A percentile compares a stretch with the other conserved stretches of the same genome.
Conservation (phyloP, 2,888 invertebrate genomes). For the Tetragonisca angustula region DNA sequence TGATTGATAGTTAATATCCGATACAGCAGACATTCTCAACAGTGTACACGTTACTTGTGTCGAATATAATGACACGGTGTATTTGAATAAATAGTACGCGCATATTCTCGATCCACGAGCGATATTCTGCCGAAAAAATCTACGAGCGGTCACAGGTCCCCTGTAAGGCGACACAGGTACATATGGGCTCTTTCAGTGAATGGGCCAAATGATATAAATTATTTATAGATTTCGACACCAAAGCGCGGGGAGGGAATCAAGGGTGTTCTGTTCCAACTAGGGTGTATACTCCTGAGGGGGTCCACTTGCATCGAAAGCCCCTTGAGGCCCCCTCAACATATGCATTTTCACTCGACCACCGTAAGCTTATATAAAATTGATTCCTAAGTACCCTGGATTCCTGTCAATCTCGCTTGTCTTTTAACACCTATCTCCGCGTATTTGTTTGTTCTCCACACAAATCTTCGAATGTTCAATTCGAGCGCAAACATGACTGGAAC, state of each 20-base stretch:
- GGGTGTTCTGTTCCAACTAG: constrained; percentile 71
- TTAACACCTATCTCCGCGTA: not conserved
- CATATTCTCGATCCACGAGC: constrained; percentile 1
- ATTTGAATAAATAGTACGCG: not conserved
- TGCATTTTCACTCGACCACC: constrained; percentile 77
- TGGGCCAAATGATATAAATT: constrained; percentile 84
- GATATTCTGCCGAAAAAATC: constrained; percentile 36
- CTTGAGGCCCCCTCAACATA: constrained; percentile 82
- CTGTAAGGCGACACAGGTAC: constrained; percentile 83
- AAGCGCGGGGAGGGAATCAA: constrained; percentile 64
- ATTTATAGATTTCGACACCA: constrained; percentile 84
- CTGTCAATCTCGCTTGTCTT: constrained; percentile 70
- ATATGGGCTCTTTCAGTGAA: constrained; percentile 81
- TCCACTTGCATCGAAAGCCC: constrained; percentile 81
- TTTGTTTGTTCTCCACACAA: constrained; percentile 35
- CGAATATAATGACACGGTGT: not conserved
- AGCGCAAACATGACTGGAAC: constrained; percentile 24
- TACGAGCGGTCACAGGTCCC: constrained; percentile 70
- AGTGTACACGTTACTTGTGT: not conserved
- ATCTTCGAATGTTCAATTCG: constrained; percentile 26
- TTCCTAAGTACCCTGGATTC: constrained; percentile 81
- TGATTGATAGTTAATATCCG: not conserved
- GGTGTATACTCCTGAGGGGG: constrained; percentile 78
- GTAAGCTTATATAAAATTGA: constrained; percentile 79
- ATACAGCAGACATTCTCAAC: not conserved